Conservation (phyloP, 2,113 vertebrate species). For the Calidris pygmaea region DNA sequence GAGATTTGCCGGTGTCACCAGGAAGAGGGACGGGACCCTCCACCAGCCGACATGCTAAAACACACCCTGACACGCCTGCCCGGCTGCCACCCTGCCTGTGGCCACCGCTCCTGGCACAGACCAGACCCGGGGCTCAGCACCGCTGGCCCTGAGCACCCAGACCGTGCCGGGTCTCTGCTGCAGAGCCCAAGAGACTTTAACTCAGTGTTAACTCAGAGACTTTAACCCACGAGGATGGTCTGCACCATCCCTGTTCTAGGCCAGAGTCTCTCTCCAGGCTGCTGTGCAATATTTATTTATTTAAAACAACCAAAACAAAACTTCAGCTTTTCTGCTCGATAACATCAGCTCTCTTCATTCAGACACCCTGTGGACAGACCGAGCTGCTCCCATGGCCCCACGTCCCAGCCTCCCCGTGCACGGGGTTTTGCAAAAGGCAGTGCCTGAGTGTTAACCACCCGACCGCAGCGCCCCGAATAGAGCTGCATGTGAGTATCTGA, state of each 20-base stretch:
- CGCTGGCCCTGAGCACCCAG: rapidly evolving
- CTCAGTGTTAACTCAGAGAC: no score
- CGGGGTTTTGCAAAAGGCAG: not conserved
- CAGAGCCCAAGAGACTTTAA: not conserved
- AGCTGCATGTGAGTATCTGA: not conserved
- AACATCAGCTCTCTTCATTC: not conserved
- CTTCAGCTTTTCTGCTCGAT: not conserved
- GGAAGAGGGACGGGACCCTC: not conserved
- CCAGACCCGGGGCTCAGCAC: not conserved
- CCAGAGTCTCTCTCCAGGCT: not conserved
- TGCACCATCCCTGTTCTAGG: not conserved
- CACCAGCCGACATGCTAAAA: not conserved
- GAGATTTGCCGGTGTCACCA: not conserved
- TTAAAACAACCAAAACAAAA: not conserved
- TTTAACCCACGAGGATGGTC: not conserved
- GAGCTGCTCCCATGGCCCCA: not conserved
- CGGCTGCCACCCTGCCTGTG: rapidly evolving
- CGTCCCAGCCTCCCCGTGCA: not conserved
- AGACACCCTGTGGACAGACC: rapidly evolving
- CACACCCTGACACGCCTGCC: not conserved
- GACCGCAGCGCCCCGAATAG: not conserved
- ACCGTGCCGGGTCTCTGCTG: not conserved
- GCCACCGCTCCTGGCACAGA: not conserved
- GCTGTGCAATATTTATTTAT: not conserved
- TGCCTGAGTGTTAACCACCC: not conserved